Base-by-base conservation (phyloP, 2,888 invertebrate species). In the Clostera curtula region DNA sequence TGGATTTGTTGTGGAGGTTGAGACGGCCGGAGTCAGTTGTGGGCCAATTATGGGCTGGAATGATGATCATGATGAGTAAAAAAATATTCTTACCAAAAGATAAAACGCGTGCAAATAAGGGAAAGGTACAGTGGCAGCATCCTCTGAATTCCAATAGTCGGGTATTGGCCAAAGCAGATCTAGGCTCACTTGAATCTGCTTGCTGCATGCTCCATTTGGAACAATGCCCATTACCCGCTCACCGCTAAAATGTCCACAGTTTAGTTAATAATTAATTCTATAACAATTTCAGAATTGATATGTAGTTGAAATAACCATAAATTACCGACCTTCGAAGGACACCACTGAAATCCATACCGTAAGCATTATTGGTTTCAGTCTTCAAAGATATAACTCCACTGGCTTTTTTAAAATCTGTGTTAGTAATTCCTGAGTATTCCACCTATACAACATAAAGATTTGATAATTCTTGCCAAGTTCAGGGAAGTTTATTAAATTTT, bases 101-200 rank as follows among this genome's bases (percentile, higher is more conserved):
- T 34, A 34, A 19, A 24, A 77, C 1, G 74, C 75, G 0, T 87
- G 82, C 15, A 67, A 68, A 45, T 90, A 91, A 1, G 89, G 90
- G 23, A 90, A 87, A 1, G 91, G 91, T 1, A 90, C 82, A 1
- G 90, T 88, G 3, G 89, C 88, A 2, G 88, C 91, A 36, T 93
- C 90, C 57, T 89, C 86, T 10, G 91, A 57, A 2, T 84, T 82
- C 90, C 90, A 92, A 3, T 75, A 49, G 1, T 86, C 77, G 0
- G 93, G 91, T 2, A 93, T 74, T 6, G 86, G 75, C 92, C 91
- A 93, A 1, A 64, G 40, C 20, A 87, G 57, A 18, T 73, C 54
- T 1, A 58, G 53, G 41, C 88, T 83, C 4, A 84, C 84, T 31
- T 73, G 67, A 1, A 90, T 80, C 8, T 76, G 62, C 4, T 84